A percentile compares a stretch with the other conserved stretches of the same genome.
phyloP scores from a whole-genome alignment of 2,888 invertebrate species.

The Diplazon laetatorius region DNA sequence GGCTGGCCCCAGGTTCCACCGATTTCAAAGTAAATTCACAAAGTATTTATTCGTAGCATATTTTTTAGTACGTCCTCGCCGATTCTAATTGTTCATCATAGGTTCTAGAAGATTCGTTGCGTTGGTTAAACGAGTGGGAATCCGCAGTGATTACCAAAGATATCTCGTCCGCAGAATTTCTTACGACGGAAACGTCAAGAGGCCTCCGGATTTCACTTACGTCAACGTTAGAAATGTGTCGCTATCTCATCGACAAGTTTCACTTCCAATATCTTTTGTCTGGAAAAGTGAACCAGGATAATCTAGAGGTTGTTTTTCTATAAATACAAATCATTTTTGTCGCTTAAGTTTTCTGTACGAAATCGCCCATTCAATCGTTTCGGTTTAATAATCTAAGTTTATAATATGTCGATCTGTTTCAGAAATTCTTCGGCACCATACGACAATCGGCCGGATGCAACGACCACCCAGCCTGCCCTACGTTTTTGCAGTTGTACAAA shows the following conservation, averaged over 20 bases:
- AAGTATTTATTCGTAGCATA: neutral
- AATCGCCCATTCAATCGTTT: neutral
- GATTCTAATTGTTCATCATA: conserved; percentile 9
- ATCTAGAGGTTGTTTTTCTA: conserved; percentile 58
- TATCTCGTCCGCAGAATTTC: conserved; percentile 26
- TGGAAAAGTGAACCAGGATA: conserved; percentile 63
- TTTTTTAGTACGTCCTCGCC: conserved; percentile 4
- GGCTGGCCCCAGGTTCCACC: conserved; percentile 6
- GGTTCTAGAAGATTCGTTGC: conserved; percentile 3
- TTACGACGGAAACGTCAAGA: conserved; percentile 26
- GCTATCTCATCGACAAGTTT: conserved; percentile 49
- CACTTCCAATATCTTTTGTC: conserved; percentile 43
- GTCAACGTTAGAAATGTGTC: conserved; percentile 53
- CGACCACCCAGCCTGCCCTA: conserved; percentile 50
- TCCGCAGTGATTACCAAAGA: conserved; percentile 6
- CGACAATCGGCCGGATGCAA: conserved; percentile 48
- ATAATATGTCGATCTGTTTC: neutral
- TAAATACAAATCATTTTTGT: neutral
- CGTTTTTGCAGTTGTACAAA: conserved; percentile 66
- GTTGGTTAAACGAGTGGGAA: conserved; percentile 7
- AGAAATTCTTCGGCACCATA: conserved; percentile 46
- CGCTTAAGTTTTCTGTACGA: neutral
- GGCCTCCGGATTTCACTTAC: conserved; percentile 37
- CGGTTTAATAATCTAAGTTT: neutral
- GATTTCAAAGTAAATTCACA: conserved; percentile 3